These are phyloP conservation scores for Notoglanidium macrostoma DNA, from an alignment of 2,797 vertebrate genomes.

Conservation along the genomic window DNA sequence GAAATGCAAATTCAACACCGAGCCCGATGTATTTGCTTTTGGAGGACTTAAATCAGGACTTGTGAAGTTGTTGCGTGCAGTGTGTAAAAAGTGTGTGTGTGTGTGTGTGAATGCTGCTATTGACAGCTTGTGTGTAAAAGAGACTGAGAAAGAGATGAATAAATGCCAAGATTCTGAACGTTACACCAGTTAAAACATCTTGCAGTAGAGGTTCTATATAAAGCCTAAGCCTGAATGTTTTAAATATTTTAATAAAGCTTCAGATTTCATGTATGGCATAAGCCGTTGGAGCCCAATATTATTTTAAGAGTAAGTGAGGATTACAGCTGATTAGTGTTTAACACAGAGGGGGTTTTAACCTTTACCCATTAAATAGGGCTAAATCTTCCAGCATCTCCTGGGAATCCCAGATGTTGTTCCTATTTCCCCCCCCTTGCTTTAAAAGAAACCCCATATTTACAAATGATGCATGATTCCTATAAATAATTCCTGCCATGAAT, in stretches of 20 bases:
- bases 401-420: background rate
- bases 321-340: slow-evolving; percentile 30
- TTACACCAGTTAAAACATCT: background rate
- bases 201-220: background rate
- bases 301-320: slow-evolving; percentile 17
- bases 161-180: slow-evolving; percentile 5
- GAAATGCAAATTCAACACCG: slow-evolving; percentile 1
- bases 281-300: background rate
- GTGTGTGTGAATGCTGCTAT: slow-evolving; percentile 13
- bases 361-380: slow-evolving; percentile 5
- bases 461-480: background rate
- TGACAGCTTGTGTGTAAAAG: slow-evolving; percentile 28
- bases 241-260: slow-evolving; percentile 29
- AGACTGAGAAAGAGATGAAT: slow-evolving; percentile 8
- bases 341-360: slow-evolving; percentile 5
- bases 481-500: background rate
- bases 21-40: background rate
- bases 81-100: background rate
- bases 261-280: background rate
- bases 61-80: slow-evolving; percentile 1
- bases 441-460: slow-evolving; percentile 3
- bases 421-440: background rate
- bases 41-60: slow-evolving; percentile 9
- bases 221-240: background rate
- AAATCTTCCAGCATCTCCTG: slow-evolving; percentile 4